Conservation (phyloP, 2,888 invertebrate genomes). For the Rhogogaster chlorosoma region DNA sequence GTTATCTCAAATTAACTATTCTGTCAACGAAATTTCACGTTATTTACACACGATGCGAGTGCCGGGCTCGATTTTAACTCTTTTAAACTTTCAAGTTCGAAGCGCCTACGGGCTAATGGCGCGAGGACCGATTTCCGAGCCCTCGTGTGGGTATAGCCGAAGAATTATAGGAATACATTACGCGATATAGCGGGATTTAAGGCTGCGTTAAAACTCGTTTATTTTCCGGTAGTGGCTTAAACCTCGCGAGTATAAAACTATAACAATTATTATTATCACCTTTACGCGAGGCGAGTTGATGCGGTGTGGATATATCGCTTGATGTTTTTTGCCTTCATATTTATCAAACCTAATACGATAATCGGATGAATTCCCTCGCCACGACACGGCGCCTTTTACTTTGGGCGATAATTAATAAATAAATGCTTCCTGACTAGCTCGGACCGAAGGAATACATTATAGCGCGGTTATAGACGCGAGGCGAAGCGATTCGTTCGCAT, state of each 20-base stretch:
- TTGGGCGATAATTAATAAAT: constrained; percentile 42
- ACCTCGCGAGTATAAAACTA: constrained; percentile 28
- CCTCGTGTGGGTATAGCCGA: background rate
- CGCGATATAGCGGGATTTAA: background rate
- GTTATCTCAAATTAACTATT: constrained; percentile 30
- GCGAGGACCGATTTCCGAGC: constrained; percentile 6
- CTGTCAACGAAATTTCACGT: constrained; percentile 38
- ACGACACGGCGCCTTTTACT: constrained; percentile 39
- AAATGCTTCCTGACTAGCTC: background rate
- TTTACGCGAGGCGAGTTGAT: background rate
- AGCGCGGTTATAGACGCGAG: background rate
- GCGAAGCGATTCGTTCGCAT: background rate
- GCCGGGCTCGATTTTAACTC: constrained; percentile 7
- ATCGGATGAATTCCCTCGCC: background rate
- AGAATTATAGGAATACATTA: constrained; percentile 9
- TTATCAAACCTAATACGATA: background rate
- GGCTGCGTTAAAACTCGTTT: constrained; percentile 23
- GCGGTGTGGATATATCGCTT: background rate
- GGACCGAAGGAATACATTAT: constrained; percentile 11
- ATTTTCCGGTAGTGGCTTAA: constrained; percentile 32
- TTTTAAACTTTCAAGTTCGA: constrained; percentile 48
- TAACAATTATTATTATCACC: constrained; percentile 30
- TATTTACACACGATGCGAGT: constrained; percentile 30
- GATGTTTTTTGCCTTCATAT: background rate
- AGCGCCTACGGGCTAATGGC: constrained; percentile 5